Percentiles rank a stretch among this genome's conserved stretches.
Conservation (phyloP, 2,888 invertebrate species). For the Lepidocyrtinus sp. region DNA sequence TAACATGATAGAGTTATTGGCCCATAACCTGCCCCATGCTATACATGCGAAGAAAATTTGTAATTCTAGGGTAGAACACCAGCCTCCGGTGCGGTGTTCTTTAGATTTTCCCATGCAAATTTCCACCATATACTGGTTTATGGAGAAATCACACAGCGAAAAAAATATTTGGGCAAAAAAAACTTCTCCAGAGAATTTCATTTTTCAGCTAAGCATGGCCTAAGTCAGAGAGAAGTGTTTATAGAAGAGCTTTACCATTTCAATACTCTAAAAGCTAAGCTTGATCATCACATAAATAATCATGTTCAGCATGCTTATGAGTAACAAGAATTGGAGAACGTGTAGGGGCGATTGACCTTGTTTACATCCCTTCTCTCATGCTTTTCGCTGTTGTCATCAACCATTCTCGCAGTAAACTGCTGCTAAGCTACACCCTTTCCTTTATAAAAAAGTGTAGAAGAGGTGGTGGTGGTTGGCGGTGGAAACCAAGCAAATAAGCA, state of each 20-base stretch:
- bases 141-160: too few species aligned
- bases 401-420: conserved; percentile 3
- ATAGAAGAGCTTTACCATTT: conserved; percentile 42
- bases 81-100: too few species aligned
- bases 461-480: background rate
- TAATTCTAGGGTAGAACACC: too few species aligned
- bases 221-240: conserved; percentile 29
- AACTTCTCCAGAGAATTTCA: too few species aligned
- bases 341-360: conserved; percentile 68
- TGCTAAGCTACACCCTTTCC: conserved; percentile 9
- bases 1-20: too few species aligned
- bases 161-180: too few species aligned
- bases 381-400: conserved; percentile 14
- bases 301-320: background rate
- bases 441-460: background rate
- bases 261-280: conserved; percentile 8
- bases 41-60: too few species aligned
- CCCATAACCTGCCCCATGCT: too few species aligned
- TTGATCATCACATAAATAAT: background rate
- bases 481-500: conserved; percentile 29
- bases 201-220: background rate
- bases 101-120: too few species aligned
- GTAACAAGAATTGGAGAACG: conserved; percentile 22
- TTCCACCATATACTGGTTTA: too few species aligned
- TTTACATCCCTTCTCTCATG: conserved; percentile 67